These are phyloP conservation scores for Dreissena polymorpha DNA, from an alignment of 1,140 invertebrate genomes.

Conservation along the genomic window DNA sequence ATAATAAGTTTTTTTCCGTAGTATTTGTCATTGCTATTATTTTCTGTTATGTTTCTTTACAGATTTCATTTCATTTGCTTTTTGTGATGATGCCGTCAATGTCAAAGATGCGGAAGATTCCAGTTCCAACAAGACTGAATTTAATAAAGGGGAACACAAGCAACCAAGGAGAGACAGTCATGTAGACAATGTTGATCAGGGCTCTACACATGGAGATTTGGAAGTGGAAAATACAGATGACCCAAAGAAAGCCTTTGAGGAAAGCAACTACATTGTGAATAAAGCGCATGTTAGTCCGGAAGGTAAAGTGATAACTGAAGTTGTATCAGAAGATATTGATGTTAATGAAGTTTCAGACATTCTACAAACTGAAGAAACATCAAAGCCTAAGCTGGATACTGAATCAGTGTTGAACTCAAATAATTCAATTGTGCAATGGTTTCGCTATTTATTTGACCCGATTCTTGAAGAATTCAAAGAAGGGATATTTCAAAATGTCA, in stretches of 20 bases:
- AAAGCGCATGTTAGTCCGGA: background rate
- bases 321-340: background rate
- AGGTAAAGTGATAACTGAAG: background rate
- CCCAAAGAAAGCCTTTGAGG: background rate
- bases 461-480: conserved; percentile 66
- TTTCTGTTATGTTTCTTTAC: too few relatives aligned
- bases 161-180: background rate
- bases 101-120: too few relatives aligned
- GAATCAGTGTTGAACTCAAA: conserved; percentile 65
- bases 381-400: conserved; percentile 12
- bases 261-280: background rate
- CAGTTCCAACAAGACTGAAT: too few relatives aligned
- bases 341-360: background rate
- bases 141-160: background rate
- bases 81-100: too few relatives aligned
- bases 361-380: conserved; percentile 20
- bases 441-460: conserved; percentile 58
- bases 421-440: conserved; percentile 48
- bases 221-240: background rate
- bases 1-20: too few relatives aligned
- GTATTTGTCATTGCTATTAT: too few relatives aligned
- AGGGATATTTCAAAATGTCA: conserved; percentile 44
- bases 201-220: background rate
- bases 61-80: too few relatives aligned
- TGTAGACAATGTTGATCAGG: background rate